Evolutionary conservation across 2,888 invertebrate species (phyloP).

Genomic region (Hybos culiciformis): DNA sequence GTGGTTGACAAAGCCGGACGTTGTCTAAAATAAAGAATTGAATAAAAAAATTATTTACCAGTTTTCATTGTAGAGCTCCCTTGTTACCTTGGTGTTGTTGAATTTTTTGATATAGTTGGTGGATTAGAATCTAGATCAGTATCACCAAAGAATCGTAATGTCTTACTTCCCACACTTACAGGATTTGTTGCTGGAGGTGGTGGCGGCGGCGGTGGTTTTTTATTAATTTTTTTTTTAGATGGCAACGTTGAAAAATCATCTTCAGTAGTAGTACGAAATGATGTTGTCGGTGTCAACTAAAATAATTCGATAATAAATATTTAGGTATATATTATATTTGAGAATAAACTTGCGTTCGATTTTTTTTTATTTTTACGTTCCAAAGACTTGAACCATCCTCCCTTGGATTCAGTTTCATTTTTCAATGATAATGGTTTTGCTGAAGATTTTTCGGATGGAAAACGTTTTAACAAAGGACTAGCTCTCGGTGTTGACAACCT

Average conservation of each 20-base stretch:
- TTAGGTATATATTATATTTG: conserved; percentile 4
- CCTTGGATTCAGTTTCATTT: conserved; percentile 32
- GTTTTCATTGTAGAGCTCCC: neutral
- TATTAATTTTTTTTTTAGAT: conserved; percentile 10
- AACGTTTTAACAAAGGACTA: conserved; percentile 49
- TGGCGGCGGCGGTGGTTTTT: conserved; percentile 17
- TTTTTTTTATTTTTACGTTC: conserved; percentile 60
- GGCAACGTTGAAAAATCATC: conserved; percentile 15
- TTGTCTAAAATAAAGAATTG: conserved; percentile 2
- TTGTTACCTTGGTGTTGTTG: conserved; percentile 24
- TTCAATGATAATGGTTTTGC: conserved; percentile 34
- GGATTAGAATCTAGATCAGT: conserved; percentile 64
- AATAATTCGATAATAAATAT: neutral
- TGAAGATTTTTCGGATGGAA: conserved; percentile 35
- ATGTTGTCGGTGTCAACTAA: conserved; percentile 6
- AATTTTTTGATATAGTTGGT: conserved; percentile 37
- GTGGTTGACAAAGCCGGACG: conserved; percentile 14
- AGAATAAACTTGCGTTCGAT: conserved; percentile 33
- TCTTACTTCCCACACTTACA: conserved; percentile 39
- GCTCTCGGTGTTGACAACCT: conserved; percentile 63
- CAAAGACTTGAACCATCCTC: conserved; percentile 67
- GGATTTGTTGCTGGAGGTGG: conserved; percentile 11
- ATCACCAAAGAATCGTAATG: conserved; percentile 71
- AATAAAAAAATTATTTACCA: neutral
- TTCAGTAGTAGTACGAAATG: conserved; percentile 14